Evolutionary conservation across 2,797 vertebrate species (phyloP), one percentile per base, ranked within the genome.

Genomic region (Melanotaenia maccullochi): DNA sequence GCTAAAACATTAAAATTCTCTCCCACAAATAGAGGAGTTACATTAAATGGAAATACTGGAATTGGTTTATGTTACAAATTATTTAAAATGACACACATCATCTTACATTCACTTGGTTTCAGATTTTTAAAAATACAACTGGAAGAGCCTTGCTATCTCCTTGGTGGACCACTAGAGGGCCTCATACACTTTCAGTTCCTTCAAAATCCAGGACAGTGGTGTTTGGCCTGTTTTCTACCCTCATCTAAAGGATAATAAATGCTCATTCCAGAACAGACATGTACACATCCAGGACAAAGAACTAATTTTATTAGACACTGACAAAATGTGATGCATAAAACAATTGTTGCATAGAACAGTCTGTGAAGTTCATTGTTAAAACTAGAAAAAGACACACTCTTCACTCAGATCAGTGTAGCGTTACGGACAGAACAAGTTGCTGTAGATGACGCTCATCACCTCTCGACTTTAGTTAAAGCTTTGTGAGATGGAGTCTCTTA

Each of bases 161-260:
- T 67, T 18, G 56, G 8, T 52, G 6, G 7, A 24, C 82, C 94
- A 92, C 86, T 68, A 92, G 93, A 87, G 87, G 88, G 81, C 89
- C 35, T 22, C 59, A 44, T 67, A 60, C 61, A 35, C 69, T 76
- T 69, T 44, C 6, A 25, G 9, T 28, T 73, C 0, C 0, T 68
- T 13, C 6, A 20, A 30, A 42, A 24, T 52, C 2, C 28, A 51
- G 16, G 25, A 42, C 18, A 33, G 11, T 49, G 28, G 57, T 47
- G 1, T 28, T 30, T 40, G 9, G 1, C 7, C 4, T 24, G 7
- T 55, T 62, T 33, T 14, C 30, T 40, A 18, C 47, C 47, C 22
- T 8, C 16, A 9, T 35, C 9, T 5, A 57, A 25, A 9, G 4
- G 52, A 55, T 51, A 60, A 28, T 7, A 7, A n/a, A 51, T 11